A percentile compares a stretch with the other conserved stretches of the same genome.
Conservation (phyloP, 2,113 vertebrate species). For the Nibea albiflora region DNA sequence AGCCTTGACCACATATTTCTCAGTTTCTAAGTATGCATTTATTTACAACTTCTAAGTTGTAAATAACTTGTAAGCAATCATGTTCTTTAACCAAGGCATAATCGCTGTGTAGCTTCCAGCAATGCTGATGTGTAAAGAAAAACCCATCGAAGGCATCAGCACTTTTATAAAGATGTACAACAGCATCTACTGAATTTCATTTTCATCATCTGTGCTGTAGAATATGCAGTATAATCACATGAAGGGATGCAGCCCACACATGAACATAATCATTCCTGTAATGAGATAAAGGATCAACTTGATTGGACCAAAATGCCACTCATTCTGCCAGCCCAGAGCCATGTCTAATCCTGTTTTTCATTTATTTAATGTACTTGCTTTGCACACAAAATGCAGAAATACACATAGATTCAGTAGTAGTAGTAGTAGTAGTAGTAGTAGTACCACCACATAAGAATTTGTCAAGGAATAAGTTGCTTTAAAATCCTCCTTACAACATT, state of each 20-base stretch:
- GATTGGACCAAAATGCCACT: slow-evolving; percentile 28
- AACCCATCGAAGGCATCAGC: slow-evolving; percentile 1
- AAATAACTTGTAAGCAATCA: neutral
- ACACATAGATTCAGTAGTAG: neutral
- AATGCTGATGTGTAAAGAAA: slow-evolving; percentile 19
- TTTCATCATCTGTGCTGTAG: slow-evolving; percentile 16
- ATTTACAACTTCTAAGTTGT: neutral
- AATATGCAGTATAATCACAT: slow-evolving; percentile 3
- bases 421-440: too few relatives aligned
- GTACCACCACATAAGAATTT: neutral
- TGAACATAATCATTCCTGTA: slow-evolving; percentile 36
- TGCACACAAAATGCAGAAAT: neutral
- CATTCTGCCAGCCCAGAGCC: slow-evolving; percentile 6
- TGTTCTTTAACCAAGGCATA: slow-evolving; percentile 13
- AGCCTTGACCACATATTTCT: neutral
- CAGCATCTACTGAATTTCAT: slow-evolving; percentile 9
- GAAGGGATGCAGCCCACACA: slow-evolving; percentile 24
- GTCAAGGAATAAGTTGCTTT: slow-evolving; percentile 4
- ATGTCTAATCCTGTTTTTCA: slow-evolving; percentile 7
- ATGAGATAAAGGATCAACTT: slow-evolving; percentile 38
- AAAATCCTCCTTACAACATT: neutral
- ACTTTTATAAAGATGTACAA: slow-evolving; percentile 15
- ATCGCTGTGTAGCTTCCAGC: slow-evolving; percentile 16
- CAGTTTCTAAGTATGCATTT: neutral
- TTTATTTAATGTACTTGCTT: slow-evolving; percentile 27